phyloP scores from a whole-genome alignment of 2,888 invertebrate species.

The Habrosyne pyritoides region DNA sequence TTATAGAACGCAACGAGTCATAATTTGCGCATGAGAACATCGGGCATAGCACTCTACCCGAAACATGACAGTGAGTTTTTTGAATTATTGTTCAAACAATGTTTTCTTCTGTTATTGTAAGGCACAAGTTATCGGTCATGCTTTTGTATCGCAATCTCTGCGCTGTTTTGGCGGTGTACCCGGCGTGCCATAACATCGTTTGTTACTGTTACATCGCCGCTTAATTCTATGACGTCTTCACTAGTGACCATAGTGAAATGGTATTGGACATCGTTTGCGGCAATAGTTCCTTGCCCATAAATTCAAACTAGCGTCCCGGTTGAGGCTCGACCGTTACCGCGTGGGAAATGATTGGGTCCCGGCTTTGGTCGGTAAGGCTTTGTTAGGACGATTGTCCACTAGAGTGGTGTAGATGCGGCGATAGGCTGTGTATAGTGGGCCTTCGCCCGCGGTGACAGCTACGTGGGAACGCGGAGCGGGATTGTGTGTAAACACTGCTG shows the following conservation, averaged over 20 bases:
- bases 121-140: constrained; percentile 78
- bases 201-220: constrained; percentile 63
- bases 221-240: constrained; percentile 47
- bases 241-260: constrained; percentile 44
- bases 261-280: constrained; percentile 60
- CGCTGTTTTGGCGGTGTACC: constrained; percentile 54
- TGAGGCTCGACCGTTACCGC: constrained; percentile 78
- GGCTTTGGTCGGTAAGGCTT: constrained; percentile 70
- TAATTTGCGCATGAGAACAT: constrained; percentile 42
- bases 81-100: constrained; percentile 72
- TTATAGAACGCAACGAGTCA: constrained; percentile 34
- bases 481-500: constrained; percentile 64
- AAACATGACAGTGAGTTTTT: constrained; percentile 66
- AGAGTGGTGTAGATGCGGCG: constrained; percentile 77
- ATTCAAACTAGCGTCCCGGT: constrained; percentile 74
- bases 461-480: constrained; percentile 75
- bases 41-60: constrained; percentile 48
- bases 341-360: constrained; percentile 81
- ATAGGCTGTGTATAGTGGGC: constrained; percentile 62
- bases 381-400: constrained; percentile 83
- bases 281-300: constrained; percentile 69
- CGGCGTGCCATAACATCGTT: constrained; percentile 42
- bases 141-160: constrained; percentile 78
- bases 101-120: constrained; percentile 76
- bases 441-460: constrained; percentile 74